Evolutionary conservation across 2,888 invertebrate genomes (phyloP).

Genomic region (Ptilodon capucinus): DNA sequence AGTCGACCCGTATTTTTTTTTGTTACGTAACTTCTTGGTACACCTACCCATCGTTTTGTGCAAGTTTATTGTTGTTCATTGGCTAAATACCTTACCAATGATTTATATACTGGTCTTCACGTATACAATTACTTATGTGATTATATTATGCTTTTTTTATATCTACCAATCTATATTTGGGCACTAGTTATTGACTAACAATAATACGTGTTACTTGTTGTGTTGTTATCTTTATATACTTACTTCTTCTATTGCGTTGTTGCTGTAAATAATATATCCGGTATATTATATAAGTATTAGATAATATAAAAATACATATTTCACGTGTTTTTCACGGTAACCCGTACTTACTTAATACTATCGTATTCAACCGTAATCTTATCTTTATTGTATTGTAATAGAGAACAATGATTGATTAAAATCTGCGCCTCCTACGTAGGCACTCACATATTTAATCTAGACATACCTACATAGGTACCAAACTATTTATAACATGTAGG

Average conservation of each 20-base stretch:
- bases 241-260: constrained; percentile 10
- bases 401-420: neutral
- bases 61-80: neutral
- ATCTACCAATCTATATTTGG: neutral
- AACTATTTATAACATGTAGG: no score
- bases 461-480: neutral
- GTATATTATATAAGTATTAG: neutral
- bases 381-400: neutral
- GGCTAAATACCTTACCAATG: neutral
- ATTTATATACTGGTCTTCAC: neutral
- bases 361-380: neutral
- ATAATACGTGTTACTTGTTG: neutral
- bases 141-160: neutral
- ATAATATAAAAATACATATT: neutral
- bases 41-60: no score
- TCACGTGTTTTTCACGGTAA: neutral
- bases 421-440: neutral
- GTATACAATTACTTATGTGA: neutral
- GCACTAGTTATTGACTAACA: neutral
- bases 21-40: no score
- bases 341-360: neutral
- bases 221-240: neutral
- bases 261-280: constrained; percentile 20
- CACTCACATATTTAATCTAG: neutral
- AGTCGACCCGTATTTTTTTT: no score